Conservation (phyloP, 1,140 invertebrate species). For the Phthorimaea operculella region DNA sequence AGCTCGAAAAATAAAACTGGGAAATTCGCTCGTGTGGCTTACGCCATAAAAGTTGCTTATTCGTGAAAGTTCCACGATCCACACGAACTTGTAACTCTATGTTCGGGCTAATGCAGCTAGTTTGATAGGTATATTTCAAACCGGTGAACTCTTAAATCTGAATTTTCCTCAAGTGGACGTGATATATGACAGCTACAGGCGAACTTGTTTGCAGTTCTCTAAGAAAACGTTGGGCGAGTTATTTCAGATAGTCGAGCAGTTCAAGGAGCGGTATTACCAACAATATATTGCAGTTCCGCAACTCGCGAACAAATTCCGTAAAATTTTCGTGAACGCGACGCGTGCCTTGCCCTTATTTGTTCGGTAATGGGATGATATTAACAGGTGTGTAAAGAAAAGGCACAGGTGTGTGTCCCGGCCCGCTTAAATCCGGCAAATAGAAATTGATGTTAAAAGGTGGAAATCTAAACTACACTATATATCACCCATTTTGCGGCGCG, state of each 20-base stretch:
- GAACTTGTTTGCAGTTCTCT: neutral
- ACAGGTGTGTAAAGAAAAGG: slow-evolving; percentile 37
- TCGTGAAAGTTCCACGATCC: slow-evolving; percentile 19
- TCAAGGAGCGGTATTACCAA: neutral
- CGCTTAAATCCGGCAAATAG: slow-evolving; percentile 47
- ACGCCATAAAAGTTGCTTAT: slow-evolving; percentile 25
- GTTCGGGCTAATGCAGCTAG: slow-evolving; percentile 9
- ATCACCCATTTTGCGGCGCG: slow-evolving; percentile 45
- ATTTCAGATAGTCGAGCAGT: neutral
- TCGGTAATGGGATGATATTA: slow-evolving; percentile 17
- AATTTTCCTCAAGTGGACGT: slow-evolving; percentile 5
- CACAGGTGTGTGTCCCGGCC: slow-evolving; percentile 35
- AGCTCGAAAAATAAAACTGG: slow-evolving; percentile 23
- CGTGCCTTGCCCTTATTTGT: slow-evolving; percentile 11
- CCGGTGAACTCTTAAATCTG: slow-evolving; percentile 4
- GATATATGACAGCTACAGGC: slow-evolving; percentile 3
- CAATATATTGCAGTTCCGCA: slow-evolving; percentile 2
- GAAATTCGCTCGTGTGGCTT: slow-evolving; percentile 18
- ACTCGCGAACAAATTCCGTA: neutral
- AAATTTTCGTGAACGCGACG: slow-evolving; percentile 5
- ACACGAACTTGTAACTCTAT: slow-evolving; percentile 19
- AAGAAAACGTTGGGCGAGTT: neutral
- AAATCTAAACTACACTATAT: slow-evolving; percentile 53
- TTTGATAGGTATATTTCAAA: slow-evolving; percentile 16
- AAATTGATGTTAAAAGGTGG: slow-evolving; percentile 49